A percentile compares a stretch with the other conserved stretches of the same genome.
Conservation (phyloP, 1,140 invertebrate genomes). For the Heliconius hewitsoni region DNA sequence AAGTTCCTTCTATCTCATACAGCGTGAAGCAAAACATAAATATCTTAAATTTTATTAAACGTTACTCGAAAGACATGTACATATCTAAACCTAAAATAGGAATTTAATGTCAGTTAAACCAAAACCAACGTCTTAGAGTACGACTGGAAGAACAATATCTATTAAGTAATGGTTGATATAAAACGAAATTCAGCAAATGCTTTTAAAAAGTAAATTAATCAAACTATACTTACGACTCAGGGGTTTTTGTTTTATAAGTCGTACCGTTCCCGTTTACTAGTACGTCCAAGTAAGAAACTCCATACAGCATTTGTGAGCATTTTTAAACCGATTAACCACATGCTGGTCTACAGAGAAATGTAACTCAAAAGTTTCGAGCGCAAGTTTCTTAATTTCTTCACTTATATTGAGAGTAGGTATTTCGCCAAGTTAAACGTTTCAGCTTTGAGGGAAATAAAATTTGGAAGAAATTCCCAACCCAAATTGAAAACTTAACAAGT, state of each 20-base stretch:
- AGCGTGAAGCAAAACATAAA: too few relatives aligned
- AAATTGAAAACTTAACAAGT: conserved; percentile 7
- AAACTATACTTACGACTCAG: neutral
- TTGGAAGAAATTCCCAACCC: neutral
- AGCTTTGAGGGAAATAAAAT: conserved; percentile 9
- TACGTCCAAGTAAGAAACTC: neutral
- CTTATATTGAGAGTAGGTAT: conserved; percentile 1
- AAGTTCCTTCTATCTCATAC: too few relatives aligned
- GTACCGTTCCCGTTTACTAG: neutral
- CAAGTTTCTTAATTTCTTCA: conserved; percentile 10
- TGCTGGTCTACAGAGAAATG: conserved; percentile 8
- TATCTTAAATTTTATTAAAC: too few relatives aligned
- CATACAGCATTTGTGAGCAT: neutral
- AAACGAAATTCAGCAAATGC: neutral
- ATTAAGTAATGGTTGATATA: neutral
- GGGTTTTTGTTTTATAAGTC: neutral
- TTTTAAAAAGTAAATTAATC: conserved; percentile 9
- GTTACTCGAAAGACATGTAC: too few relatives aligned
- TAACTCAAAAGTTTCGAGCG: conserved; percentile 6
- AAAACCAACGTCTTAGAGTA: too few relatives aligned
- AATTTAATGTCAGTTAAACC: too few relatives aligned
- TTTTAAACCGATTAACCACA: conserved; percentile 15
- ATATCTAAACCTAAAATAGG: too few relatives aligned
- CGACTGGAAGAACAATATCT: too few relatives aligned
- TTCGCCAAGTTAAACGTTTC: conserved; percentile 12